phyloP scores from a whole-genome alignment of 2,113 vertebrate genomes.

The Kobus ellipsiprymnus region DNA sequence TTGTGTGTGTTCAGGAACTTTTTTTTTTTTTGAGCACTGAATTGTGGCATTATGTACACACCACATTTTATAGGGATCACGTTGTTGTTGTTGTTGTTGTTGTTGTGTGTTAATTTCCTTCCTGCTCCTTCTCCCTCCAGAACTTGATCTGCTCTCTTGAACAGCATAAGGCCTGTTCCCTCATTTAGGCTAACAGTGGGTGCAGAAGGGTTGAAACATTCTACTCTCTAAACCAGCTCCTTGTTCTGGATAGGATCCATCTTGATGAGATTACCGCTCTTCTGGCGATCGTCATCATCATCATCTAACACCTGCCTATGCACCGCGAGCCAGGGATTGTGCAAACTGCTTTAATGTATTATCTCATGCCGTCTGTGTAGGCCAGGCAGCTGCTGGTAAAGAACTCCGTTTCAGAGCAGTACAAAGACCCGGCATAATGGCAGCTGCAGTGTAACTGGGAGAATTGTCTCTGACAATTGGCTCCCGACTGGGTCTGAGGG shows the following conservation, averaged over 20 bases:
- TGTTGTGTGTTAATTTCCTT: neutral
- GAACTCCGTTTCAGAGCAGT: slow-evolving; percentile 32
- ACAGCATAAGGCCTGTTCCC: neutral
- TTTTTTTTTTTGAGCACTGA: neutral
- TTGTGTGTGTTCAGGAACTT: neutral
- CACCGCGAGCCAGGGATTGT: slow-evolving; percentile 45
- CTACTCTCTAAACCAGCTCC: slow-evolving; percentile 17
- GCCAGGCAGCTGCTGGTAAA: slow-evolving; percentile 63
- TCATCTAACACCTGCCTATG: slow-evolving; percentile 58
- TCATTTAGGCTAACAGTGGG: slow-evolving; percentile 3
- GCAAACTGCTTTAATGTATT: slow-evolving; percentile 39
- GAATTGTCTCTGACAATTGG: slow-evolving; percentile 63
- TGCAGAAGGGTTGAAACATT: neutral
- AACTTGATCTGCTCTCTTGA: neutral
- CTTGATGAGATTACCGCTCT: slow-evolving; percentile 27
- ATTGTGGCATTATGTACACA: neutral
- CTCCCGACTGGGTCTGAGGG: slow-evolving; percentile 30
- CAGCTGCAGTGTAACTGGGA: slow-evolving; percentile 64
- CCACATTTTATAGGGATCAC: neutral
- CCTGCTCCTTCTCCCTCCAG: neutral
- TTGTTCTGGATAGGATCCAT: slow-evolving; percentile 23
- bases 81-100: too few species aligned
- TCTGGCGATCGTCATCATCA: slow-evolving; percentile 21
- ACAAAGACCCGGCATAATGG: slow-evolving; percentile 54
- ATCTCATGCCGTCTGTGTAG: slow-evolving; percentile 34